phyloP scores from a whole-genome alignment of 2,888 invertebrate species.

The Mechanitis mazaeus region DNA sequence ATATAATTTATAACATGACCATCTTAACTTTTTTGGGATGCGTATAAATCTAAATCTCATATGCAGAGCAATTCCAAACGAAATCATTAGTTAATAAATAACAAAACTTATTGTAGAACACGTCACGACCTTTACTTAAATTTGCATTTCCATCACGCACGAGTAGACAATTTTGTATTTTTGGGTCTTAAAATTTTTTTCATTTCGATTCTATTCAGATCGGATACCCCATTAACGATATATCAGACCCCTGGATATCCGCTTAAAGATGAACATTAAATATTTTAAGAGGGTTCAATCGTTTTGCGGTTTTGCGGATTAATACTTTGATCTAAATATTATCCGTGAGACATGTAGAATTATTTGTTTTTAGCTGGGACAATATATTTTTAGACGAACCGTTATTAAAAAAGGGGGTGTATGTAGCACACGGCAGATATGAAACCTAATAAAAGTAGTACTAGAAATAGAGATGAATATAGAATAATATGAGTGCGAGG shows the following conservation, averaged over 20 bases:
- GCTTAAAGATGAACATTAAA: slow-evolving; percentile 13
- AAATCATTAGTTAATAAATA: not conserved
- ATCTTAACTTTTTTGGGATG: too few relatives aligned
- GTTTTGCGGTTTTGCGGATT: slow-evolving; percentile 5
- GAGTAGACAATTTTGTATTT: not conserved
- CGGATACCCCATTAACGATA: slow-evolving; percentile 13
- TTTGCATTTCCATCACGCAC: slow-evolving; percentile 1
- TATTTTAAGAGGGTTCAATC: slow-evolving; percentile 14
- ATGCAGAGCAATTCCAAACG: not conserved
- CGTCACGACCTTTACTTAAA: not conserved
- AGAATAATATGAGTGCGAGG: too few relatives aligned
- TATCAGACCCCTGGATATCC: slow-evolving; percentile 14
- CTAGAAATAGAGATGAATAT: too few relatives aligned
- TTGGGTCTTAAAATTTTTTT: slow-evolving; percentile 26
- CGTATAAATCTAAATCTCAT: too few relatives aligned
- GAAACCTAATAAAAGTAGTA: too few relatives aligned
- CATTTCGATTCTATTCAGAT: slow-evolving; percentile 13
- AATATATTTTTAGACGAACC: too few relatives aligned
- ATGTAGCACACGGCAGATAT: too few relatives aligned
- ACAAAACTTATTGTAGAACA: not conserved
- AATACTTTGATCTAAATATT: not conserved
- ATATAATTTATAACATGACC: too few relatives aligned
- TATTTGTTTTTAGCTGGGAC: too few relatives aligned
- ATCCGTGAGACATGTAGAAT: not conserved
- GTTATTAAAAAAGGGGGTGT: too few relatives aligned